These are phyloP conservation scores for Druceiella hillmani DNA, from an alignment of 2,888 invertebrate genomes.

Conservation along the genomic window DNA sequence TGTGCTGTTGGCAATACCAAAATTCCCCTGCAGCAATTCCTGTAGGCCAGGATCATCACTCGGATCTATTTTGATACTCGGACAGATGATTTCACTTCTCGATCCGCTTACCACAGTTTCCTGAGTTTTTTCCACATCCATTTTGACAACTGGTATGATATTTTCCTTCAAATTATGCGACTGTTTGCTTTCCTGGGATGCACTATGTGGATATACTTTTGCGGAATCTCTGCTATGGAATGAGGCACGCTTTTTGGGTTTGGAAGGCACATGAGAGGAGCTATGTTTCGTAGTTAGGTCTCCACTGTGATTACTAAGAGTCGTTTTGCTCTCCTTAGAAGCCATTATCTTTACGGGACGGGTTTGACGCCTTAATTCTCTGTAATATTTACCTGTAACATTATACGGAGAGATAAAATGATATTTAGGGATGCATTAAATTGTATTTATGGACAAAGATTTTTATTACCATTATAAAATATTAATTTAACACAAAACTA, in stretches of 20 bases:
- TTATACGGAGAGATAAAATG: too few relatives aligned
- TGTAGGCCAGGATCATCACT: conserved; percentile 32
- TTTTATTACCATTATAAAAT: too few relatives aligned
- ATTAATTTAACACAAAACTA: too few relatives aligned
- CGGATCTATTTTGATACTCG: conserved; percentile 42
- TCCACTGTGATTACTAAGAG: conserved; percentile 27
- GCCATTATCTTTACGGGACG: conserved; percentile 35
- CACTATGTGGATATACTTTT: background rate
- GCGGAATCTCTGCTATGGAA: conserved; percentile 13
- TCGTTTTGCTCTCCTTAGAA: conserved; percentile 33
- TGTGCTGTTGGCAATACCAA: conserved; percentile 36
- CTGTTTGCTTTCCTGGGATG: background rate
- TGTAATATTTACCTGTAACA: conserved; percentile 40
- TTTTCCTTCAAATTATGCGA: conserved; percentile 3
- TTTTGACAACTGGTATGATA: conserved; percentile 26
- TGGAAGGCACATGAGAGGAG: conserved; percentile 35
- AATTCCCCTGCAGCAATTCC: too few relatives aligned
- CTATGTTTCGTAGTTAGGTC: background rate
- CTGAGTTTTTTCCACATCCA: conserved; percentile 33
- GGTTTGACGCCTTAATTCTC: conserved; percentile 40
- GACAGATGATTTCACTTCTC: conserved; percentile 35
- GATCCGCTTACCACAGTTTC: conserved; percentile 36
- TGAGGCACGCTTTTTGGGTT: conserved; percentile 47
- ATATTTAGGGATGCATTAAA: too few relatives aligned
- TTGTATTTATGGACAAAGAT: too few relatives aligned